Evolutionary conservation across 2,888 invertebrate species (phyloP), one percentile per base, ranked within the genome.

Genomic region (Microctonus aethiopoides): DNA sequence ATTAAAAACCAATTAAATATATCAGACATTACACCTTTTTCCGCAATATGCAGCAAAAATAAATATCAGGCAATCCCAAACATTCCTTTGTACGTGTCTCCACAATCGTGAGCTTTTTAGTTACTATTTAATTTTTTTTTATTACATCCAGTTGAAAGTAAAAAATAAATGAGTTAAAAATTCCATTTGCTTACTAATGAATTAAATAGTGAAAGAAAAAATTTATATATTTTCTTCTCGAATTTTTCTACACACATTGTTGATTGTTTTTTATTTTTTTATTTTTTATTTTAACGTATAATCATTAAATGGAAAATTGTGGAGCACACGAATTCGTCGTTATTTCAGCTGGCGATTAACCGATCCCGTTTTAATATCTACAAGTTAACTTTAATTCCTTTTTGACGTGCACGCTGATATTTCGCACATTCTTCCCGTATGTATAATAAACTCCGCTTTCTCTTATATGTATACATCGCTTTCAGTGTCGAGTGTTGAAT

Each of bases 1-100:
- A 68, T 68, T 63, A 68, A 68, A 68, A 68, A 68, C 46, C 62
- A 68, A 68, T 68, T 63, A 63, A 63, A 68, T 32, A 68, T 32
- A 51, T 62, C 56, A 68, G 10, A 24, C 61, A 20, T 39, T 24
- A 22, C 61, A 11, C 61, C 39, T 24, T 41, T 61, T n/a, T 39
- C 16, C 9, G 61, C 36, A 39, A 61, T 61, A 39, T 22, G 20
- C n/a, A n/a, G 13, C 54, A n/a, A 22, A 61, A 24, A 61, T 61
- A 41, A 61, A 61, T 61, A 61, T 41, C 39, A 20, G 36, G 6
- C 61, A 36, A 39, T 39, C 41, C 24, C 36, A 24, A 34, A 24
- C 59, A 59, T 59, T 59, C 36, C 61, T 13, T 9, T n/a, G 39
- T 61, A 4, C n/a, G 39, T 61, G 3, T n/a, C 54, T 54, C n/a